Evolutionary conservation across 2,113 vertebrate species (phyloP).

Genomic region (Lophotis ruficrista): DNA sequence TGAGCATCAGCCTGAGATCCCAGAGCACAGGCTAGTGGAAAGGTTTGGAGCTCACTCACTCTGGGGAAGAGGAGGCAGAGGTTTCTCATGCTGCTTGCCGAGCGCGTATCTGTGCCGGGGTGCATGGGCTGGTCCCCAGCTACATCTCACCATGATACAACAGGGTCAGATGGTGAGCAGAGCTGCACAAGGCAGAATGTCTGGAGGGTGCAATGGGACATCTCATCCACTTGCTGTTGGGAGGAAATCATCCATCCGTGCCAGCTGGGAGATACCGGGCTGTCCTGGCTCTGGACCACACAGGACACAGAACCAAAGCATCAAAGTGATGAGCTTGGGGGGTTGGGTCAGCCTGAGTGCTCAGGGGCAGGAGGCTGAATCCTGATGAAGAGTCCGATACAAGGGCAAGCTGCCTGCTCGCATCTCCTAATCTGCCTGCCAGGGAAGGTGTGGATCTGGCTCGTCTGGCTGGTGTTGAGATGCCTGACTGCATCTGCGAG

Average conservation of each 20-base stretch:
- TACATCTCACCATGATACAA: background rate
- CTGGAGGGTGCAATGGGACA: background rate
- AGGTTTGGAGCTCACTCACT: background rate
- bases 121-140: background rate
- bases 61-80: background rate
- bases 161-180: background rate
- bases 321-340: background rate
- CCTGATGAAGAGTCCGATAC: fast-evolving
- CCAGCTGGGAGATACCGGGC: background rate
- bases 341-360: background rate
- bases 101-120: background rate
- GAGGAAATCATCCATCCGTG: background rate
- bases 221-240: background rate
- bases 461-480: conserved; percentile 27
- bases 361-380: background rate
- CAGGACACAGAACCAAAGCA: background rate
- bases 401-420: background rate
- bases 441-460: conserved; percentile 35
- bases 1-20: background rate
- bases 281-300: background rate
- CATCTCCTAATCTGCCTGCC: background rate
- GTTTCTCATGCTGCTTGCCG: background rate
- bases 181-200: background rate
- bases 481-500: conserved; percentile 3
- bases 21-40: background rate